Percentiles rank a stretch among this genome's conserved stretches.
These are phyloP conservation scores for Pasiphila rectangulata DNA, from an alignment of 2,888 invertebrate species.

Conservation along the genomic window DNA sequence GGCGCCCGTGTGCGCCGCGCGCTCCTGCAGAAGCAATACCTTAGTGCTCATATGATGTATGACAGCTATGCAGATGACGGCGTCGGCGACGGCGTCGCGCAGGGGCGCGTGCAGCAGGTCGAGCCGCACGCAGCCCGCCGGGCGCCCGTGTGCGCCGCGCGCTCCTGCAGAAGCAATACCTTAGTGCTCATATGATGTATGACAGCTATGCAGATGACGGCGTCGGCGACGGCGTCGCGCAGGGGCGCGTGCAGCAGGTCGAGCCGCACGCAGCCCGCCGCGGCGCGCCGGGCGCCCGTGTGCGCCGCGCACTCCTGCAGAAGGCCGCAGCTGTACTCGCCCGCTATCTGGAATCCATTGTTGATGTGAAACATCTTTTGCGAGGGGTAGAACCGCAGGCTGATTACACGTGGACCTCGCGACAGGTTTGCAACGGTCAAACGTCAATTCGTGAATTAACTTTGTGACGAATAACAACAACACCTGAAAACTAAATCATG, in stretches of 20 bases:
- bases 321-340: slow-evolving; percentile 77
- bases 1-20: no score
- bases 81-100: slow-evolving; percentile 85
- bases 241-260: slow-evolving; percentile 90
- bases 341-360: slow-evolving; percentile 87
- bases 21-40: no score
- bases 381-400: no score
- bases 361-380: no score
- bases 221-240: slow-evolving; percentile 85
- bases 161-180: slow-evolving; percentile 72
- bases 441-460: no score
- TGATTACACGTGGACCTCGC: no score
- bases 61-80: slow-evolving; percentile 95
- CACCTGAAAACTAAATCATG: no score
- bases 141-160: no score
- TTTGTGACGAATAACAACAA: no score
- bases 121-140: slow-evolving; percentile 83
- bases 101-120: slow-evolving; percentile 90
- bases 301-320: slow-evolving; percentile 54
- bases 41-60: slow-evolving; percentile 95
- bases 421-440: no score
- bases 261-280: slow-evolving; percentile 82
- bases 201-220: slow-evolving; percentile 95
- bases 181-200: slow-evolving; percentile 95
- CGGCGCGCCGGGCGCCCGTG: no score